Conservation (phyloP, 2,113 vertebrate genomes). For the Oryzias woworae region DNA sequence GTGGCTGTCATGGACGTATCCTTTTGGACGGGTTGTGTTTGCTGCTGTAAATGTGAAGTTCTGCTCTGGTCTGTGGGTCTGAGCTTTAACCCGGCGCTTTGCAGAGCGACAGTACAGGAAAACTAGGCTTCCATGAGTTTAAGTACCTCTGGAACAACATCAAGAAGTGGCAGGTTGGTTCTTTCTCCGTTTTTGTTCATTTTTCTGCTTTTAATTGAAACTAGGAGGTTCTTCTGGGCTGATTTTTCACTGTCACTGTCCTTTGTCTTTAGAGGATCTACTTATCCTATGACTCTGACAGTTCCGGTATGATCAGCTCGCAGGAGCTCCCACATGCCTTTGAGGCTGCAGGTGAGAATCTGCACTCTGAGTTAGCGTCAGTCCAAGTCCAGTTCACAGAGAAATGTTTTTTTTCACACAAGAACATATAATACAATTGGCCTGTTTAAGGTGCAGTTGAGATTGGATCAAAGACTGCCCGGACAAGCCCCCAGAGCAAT, state of each 20-base stretch:
- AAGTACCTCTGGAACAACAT: slow-evolving; percentile 94
- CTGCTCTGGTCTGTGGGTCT: slow-evolving; percentile 5
- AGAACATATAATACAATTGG: no score
- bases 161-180: slow-evolving; percentile 90
- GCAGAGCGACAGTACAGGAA: slow-evolving; percentile 86
- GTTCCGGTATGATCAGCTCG: slow-evolving; percentile 69
- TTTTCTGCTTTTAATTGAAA: neutral
- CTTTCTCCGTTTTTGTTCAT: neutral
- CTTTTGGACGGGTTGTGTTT: slow-evolving; percentile 44
- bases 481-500: no score
- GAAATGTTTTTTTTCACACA: no score
- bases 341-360: slow-evolving; percentile 79
- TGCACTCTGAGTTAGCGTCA: no score
- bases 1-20: slow-evolving; percentile 97
- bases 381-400: no score
- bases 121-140: slow-evolving; percentile 94
- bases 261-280: slow-evolving; percentile 68
- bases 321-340: slow-evolving; percentile 77
- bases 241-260: neutral
- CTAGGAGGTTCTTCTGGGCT: neutral
- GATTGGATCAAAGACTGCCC: no score
- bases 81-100: slow-evolving; percentile 57
- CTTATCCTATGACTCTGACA: slow-evolving; percentile 48
- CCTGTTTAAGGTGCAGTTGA: no score
- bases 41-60: neutral